A percentile compares a stretch with the other conserved stretches of the same genome.
These are phyloP conservation scores for Phorcus lineatus DNA, from an alignment of 2,888 invertebrate genomes.

Conservation along the genomic window DNA sequence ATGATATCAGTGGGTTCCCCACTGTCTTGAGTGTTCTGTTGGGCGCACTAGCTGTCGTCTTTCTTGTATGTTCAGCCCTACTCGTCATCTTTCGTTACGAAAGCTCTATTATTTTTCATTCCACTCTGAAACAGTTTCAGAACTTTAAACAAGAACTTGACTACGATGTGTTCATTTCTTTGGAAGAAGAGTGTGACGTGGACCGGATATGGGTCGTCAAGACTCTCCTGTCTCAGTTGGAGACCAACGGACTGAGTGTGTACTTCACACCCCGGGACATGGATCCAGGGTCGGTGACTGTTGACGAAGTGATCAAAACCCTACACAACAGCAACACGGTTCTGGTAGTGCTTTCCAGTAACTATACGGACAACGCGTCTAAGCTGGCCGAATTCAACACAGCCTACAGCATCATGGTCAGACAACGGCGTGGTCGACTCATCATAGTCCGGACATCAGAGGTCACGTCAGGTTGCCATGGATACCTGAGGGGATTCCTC, in stretches of 20 bases:
- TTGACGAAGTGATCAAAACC: neutral
- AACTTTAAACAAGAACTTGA: neutral
- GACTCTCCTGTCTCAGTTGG: neutral
- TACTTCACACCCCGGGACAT: slow-evolving; percentile 4
- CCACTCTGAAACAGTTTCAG: neutral
- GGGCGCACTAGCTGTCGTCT: neutral
- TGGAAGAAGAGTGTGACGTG: neutral
- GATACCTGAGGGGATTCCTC: slow-evolving; percentile 3
- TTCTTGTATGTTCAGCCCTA: neutral
- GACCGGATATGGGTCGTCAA: neutral
- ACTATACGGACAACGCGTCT: neutral
- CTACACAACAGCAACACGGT: neutral
- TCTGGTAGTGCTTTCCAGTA: neutral
- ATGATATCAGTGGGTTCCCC: neutral
- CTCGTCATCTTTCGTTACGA: neutral
- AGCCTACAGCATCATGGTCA: slow-evolving; percentile 10
- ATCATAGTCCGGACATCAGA: neutral
- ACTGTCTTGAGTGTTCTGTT: neutral
- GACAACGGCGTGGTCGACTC: neutral
- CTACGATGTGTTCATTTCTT: neutral
- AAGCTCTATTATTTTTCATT: neutral
- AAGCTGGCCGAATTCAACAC: neutral
- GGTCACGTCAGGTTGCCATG: neutral
- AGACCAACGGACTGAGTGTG: neutral
- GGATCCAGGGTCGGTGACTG: neutral